Evolutionary conservation across 2,888 invertebrate genomes (phyloP).

Genomic region (Synanthedon myopaeformis): DNA sequence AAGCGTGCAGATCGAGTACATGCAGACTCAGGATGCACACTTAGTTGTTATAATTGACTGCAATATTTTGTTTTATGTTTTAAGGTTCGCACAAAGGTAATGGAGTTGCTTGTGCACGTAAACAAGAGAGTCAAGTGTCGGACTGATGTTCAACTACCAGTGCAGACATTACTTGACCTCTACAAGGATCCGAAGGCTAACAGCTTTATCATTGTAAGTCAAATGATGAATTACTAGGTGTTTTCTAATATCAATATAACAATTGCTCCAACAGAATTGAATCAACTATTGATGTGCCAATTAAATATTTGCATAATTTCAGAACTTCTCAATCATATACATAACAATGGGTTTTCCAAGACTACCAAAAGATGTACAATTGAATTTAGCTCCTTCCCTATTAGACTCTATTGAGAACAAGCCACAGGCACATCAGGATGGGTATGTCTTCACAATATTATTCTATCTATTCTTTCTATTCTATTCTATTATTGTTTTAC

Average conservation of each 20-base stretch:
- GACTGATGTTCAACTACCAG: constrained; percentile 85
- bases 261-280: no score
- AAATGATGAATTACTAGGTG: background rate
- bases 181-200: constrained; percentile 83
- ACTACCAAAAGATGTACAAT: constrained; percentile 79
- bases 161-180: constrained; percentile 83
- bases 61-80: background rate
- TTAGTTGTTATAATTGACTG: background rate
- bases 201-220: constrained; percentile 81
- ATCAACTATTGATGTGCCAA: no score
- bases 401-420: constrained; percentile 83
- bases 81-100: constrained; percentile 79
- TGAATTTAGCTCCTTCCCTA: constrained; percentile 78
- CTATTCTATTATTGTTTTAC: no score
- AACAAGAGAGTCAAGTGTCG: constrained; percentile 91
- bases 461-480: no score
- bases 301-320: constrained; percentile 25
- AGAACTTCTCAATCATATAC: constrained; percentile 95
- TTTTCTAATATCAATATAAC: background rate
- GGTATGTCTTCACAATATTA: constrained; percentile 51
- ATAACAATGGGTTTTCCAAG: constrained; percentile 93
- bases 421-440: constrained; percentile 86
- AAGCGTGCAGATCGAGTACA: no score
- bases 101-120: constrained; percentile 92
- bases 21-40: no score